phyloP scores from a whole-genome alignment of 2,113 vertebrate species.

The Thinocorus orbignyianus region DNA sequence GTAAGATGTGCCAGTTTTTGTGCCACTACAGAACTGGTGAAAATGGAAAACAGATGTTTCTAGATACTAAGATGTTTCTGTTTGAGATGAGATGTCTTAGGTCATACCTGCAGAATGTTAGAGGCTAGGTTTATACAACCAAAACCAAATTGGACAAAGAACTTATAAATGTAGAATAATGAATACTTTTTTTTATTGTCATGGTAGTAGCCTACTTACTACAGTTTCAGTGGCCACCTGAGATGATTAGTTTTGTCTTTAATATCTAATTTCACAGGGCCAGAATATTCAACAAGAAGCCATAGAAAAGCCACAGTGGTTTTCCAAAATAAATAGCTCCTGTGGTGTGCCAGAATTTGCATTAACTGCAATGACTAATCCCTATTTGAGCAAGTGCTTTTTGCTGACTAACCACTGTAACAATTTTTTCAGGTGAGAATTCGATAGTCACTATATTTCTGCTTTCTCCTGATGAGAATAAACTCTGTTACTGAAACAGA shows the following conservation, averaged over 20 bases:
- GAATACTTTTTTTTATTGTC: neutral
- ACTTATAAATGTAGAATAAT: neutral
- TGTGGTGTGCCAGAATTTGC: neutral
- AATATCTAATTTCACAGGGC: neutral
- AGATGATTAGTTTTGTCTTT: neutral
- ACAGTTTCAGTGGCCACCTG: neutral
- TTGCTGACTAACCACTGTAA: neutral
- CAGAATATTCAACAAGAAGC: neutral
- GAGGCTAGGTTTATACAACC: neutral
- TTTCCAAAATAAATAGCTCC: neutral
- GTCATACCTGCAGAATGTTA: neutral
- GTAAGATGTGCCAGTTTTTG: neutral
- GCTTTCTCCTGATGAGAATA: neutral
- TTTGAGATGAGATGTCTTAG: neutral
- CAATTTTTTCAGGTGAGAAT: neutral
- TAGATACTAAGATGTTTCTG: neutral
- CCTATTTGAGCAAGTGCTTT: neutral
- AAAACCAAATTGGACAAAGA: neutral
- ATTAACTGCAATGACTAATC: neutral
- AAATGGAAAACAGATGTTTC: neutral
- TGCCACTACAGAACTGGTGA: neutral
- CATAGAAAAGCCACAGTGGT: neutral
- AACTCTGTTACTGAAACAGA: neutral
- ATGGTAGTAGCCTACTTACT: neutral
- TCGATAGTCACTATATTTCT: neutral